These are phyloP conservation scores for Australoheros facetus DNA, from an alignment of 2,797 vertebrate genomes.

Conservation along the genomic window DNA sequence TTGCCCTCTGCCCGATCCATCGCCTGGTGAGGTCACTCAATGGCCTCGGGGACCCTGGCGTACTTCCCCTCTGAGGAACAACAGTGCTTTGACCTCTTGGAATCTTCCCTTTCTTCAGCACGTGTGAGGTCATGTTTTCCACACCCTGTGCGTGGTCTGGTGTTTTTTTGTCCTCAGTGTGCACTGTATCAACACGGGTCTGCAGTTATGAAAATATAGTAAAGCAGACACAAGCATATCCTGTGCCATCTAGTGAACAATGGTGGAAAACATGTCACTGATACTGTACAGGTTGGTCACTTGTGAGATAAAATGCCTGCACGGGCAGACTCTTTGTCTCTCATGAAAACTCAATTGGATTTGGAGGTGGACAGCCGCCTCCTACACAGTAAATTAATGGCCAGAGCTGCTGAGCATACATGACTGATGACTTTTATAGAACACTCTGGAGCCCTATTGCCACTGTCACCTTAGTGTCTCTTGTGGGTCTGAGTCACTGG, in stretches of 20 bases:
- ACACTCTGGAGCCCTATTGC: slow-evolving; percentile 51
- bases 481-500: slow-evolving; percentile 59
- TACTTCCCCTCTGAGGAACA: slow-evolving; percentile 70
- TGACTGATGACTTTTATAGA: slow-evolving; percentile 70
- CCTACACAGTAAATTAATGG: slow-evolving; percentile 70
- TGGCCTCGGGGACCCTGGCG: slow-evolving; percentile 65
- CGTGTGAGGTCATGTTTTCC: slow-evolving; percentile 79
- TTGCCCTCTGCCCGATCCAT: slow-evolving; percentile 65
- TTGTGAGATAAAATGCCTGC: slow-evolving; percentile 50
- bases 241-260: slow-evolving; percentile 60
- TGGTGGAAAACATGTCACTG: slow-evolving; percentile 54
- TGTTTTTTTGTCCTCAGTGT: slow-evolving; percentile 59
- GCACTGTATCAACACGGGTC: slow-evolving; percentile 65
- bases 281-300: slow-evolving; percentile 57
- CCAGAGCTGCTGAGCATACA: slow-evolving; percentile 54
- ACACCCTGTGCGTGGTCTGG: slow-evolving; percentile 52
- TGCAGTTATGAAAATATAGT: slow-evolving; percentile 72
- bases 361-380: slow-evolving; percentile 56
- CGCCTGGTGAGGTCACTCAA: slow-evolving; percentile 70
- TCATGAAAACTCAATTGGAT: slow-evolving; percentile 66
- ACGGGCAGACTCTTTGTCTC: slow-evolving; percentile 51
- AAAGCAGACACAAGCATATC: slow-evolving; percentile 47
- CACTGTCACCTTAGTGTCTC: slow-evolving; percentile 64
- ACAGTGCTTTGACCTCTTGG: slow-evolving; percentile 74
- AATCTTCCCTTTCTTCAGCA: slow-evolving; percentile 62